Conservation (phyloP, 2,113 vertebrate genomes). For the Gallinago media region DNA sequence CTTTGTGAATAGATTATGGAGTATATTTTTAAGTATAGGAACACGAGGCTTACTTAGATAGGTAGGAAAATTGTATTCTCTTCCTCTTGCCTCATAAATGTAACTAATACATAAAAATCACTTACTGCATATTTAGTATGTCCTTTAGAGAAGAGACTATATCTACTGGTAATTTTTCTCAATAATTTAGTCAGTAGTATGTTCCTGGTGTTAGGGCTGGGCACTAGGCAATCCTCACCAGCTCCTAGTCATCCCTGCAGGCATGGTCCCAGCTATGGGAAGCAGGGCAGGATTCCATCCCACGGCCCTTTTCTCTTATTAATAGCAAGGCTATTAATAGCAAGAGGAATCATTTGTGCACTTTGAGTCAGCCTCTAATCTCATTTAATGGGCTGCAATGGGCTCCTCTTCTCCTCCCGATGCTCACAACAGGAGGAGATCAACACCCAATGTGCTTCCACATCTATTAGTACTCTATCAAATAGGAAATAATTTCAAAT, state of each 20-base stretch:
- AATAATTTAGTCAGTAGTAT: background rate
- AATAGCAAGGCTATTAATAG: background rate
- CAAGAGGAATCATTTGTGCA: background rate
- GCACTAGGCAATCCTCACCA: background rate
- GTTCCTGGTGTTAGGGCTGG: background rate
- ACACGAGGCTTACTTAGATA: background rate
- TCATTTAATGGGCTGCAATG: background rate
- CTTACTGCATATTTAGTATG: background rate
- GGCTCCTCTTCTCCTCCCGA: background rate
- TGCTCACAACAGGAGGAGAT: background rate
- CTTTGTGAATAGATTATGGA: background rate
- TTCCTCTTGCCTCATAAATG: background rate
- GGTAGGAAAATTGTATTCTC: rapidly evolving
- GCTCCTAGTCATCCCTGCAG: background rate
- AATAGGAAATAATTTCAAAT: background rate
- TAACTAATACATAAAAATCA: background rate
- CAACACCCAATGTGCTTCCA: too few relatives aligned
- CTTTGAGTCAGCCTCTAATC: background rate
- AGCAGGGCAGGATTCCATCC: background rate
- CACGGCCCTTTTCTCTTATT: background rate
- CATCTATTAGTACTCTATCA: background rate
- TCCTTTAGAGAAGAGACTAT: background rate
- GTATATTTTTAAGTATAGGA: background rate
- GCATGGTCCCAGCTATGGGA: background rate
- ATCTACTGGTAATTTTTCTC: background rate